A percentile compares a stretch with the other conserved stretches of the same genome.
phyloP scores from a whole-genome alignment of 2,888 invertebrate genomes.

The Thysanoteuthis rhombus region DNA sequence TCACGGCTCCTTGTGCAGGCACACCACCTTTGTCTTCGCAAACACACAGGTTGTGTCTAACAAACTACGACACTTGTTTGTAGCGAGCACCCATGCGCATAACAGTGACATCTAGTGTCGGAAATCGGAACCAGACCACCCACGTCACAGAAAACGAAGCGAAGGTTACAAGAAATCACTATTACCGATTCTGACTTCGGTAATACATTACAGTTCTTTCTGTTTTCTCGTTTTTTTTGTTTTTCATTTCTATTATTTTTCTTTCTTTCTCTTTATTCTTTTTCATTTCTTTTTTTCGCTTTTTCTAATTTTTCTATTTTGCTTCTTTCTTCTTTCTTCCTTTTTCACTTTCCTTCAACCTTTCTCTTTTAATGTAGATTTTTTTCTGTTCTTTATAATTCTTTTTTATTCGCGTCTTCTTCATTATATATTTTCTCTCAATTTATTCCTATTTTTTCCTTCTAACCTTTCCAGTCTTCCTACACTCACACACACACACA shows the following conservation, averaged over 20 bases:
- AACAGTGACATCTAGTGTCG: not conserved
- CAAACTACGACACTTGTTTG: not conserved
- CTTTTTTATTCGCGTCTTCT: not conserved
- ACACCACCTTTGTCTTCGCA: not conserved
- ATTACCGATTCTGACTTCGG: not conserved
- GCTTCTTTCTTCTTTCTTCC: not conserved
- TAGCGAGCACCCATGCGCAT: not conserved
- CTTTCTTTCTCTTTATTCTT: not conserved
- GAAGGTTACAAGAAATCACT: not conserved
- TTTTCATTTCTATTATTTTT: not conserved
- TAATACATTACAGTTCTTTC: not conserved
- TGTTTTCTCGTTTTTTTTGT: not conserved
- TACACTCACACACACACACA: not conserved
- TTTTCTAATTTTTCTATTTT: not conserved
- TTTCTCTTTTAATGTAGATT: not conserved
- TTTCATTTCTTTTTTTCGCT: not conserved
- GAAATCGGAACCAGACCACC: not conserved
- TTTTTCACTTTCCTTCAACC: not conserved
- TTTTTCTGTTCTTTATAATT: not conserved
- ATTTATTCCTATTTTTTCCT: not conserved
- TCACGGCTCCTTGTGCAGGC: not conserved
- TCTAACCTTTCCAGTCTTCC: not conserved
- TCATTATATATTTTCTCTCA: not conserved
- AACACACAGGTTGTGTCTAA: constrained; percentile 12
- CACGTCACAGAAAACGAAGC: not conserved